phyloP scores from a whole-genome alignment of 2,888 invertebrate species.

The Crepidodera aurea region DNA sequence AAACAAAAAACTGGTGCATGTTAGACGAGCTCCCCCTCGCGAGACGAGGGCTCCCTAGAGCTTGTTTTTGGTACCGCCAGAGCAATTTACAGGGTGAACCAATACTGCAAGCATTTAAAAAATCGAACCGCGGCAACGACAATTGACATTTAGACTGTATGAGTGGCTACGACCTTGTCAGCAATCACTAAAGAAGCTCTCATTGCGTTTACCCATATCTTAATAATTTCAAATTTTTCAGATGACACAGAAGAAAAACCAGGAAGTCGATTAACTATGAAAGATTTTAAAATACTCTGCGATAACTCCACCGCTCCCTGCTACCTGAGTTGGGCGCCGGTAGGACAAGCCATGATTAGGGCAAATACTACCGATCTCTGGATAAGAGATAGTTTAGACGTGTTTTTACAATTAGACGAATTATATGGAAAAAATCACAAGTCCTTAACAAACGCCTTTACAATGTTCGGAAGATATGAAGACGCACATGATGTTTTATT shows the following conservation, averaged over 20 bases:
- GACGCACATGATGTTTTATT: slow-evolving; percentile 72
- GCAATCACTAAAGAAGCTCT: too few relatives aligned
- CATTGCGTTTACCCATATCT: too few relatives aligned
- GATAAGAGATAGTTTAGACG: slow-evolving; percentile 73
- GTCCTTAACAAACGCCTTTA: slow-evolving; percentile 69
- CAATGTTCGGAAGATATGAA: slow-evolving; percentile 75
- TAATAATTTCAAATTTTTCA: too few relatives aligned
- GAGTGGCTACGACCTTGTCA: too few relatives aligned
- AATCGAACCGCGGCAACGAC: too few relatives aligned
- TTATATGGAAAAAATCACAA: slow-evolving; percentile 72
- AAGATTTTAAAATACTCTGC: slow-evolving; percentile 68
- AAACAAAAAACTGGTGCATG: too few relatives aligned
- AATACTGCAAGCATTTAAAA: too few relatives aligned
- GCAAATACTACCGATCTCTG: slow-evolving; percentile 66
- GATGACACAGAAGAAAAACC: slow-evolving; percentile 60
- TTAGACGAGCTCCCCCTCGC: too few relatives aligned
- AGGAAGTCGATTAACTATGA: slow-evolving; percentile 48
- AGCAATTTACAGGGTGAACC: too few relatives aligned
- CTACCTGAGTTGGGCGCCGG: slow-evolving; percentile 73
- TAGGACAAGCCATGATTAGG: slow-evolving; percentile 73
- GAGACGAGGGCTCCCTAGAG: too few relatives aligned
- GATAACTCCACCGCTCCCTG: slow-evolving; percentile 63
- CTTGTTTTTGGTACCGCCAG: too few relatives aligned
- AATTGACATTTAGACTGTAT: too few relatives aligned
- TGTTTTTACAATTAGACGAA: slow-evolving; percentile 74